A percentile compares a stretch with the other conserved stretches of the same genome.
Conservation (phyloP, 37 sponge, comb jelly and placozoan genomes). For the Ephydatia muelleri region DNA sequence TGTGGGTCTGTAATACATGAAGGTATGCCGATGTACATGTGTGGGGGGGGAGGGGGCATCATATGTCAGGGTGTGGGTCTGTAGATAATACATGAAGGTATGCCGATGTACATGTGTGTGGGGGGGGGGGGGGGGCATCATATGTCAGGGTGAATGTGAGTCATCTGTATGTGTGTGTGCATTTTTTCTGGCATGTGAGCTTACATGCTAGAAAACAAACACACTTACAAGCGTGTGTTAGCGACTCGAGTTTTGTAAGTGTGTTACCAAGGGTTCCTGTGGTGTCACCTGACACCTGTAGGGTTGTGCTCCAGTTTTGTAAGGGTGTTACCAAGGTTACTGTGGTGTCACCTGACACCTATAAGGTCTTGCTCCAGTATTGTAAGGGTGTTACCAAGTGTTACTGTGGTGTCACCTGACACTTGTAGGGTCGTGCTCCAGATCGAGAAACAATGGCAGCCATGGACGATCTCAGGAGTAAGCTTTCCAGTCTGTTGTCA, state of each 20-base stretch:
- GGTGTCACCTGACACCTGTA: too few species aligned
- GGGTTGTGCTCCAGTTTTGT: too few species aligned
- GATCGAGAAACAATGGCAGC: conserved; percentile 52
- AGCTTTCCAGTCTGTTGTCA: conserved; percentile 25
- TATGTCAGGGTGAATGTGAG: conserved; percentile 9
- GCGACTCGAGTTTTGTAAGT: too few species aligned
- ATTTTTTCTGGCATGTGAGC: conserved; percentile 13
- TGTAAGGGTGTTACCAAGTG: too few species aligned
- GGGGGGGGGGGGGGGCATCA: not conserved
- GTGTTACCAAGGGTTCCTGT: too few species aligned
- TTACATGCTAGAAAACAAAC: conserved; percentile 21
- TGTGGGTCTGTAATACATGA: not conserved
- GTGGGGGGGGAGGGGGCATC: conserved; percentile 8
- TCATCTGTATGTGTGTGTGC: conserved; percentile 12
- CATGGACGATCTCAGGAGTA: conserved; percentile 65
- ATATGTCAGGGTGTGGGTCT: conserved; percentile 30
- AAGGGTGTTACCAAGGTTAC: too few species aligned
- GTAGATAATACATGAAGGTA: conserved; percentile 14
- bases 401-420: not conserved
- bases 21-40: conserved; percentile 18
- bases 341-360: not conserved
- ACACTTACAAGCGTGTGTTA: not conserved
- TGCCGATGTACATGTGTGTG: conserved; percentile 7
- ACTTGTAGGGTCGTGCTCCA: conserved; percentile 4
- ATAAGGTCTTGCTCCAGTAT: conserved; percentile 2